Percentiles rank a stretch among this genome's conserved stretches.
Conservation (phyloP, 2,113 vertebrate genomes). For the Alosa alosa region DNA sequence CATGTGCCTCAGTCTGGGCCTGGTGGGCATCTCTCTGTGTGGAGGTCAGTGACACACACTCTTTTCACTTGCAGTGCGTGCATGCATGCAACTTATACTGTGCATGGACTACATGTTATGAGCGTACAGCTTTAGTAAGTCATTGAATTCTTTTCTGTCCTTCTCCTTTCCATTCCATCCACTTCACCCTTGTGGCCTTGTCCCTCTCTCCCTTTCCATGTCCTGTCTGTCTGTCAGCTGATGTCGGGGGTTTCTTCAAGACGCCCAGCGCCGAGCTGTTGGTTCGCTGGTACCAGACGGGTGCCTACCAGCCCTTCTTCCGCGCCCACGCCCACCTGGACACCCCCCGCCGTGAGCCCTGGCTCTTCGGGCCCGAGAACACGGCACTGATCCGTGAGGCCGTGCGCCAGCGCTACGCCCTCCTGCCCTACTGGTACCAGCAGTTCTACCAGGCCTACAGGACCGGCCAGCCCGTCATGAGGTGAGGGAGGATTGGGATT, state of each 20-base stretch:
- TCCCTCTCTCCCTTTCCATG: background rate
- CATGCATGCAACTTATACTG: background rate
- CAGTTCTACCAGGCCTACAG: constrained; percentile 77
- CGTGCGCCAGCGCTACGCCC: constrained; percentile 79
- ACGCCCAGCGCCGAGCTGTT: constrained; percentile 81
- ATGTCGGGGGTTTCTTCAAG: constrained; percentile 90
- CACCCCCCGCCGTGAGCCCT: constrained; percentile 86
- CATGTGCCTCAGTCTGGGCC: constrained; percentile 85
- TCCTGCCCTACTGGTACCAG: constrained; percentile 90
- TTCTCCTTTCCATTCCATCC: too few relatives aligned
- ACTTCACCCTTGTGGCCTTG: background rate
- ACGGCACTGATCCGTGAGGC: constrained; percentile 76
- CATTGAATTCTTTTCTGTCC: too few relatives aligned
- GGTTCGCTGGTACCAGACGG: constrained; percentile 90
- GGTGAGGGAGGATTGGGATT: constrained; percentile 61
- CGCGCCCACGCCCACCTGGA: constrained; percentile 89
- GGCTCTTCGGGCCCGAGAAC: constrained; percentile 84
- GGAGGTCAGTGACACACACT: constrained; percentile 74
- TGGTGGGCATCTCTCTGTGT: constrained; percentile 86
- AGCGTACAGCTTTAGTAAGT: too few relatives aligned
- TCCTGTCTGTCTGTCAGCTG: constrained; percentile 65
- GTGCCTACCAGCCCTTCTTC: constrained; percentile 89
- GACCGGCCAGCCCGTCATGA: constrained; percentile 82
- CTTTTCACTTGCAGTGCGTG: background rate
- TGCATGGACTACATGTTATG: background rate